Evolutionary conservation across 2,113 vertebrate species (phyloP), one percentile per base, ranked within the genome.

Genomic region (Sinocyclocheilus anshuiensis): DNA sequence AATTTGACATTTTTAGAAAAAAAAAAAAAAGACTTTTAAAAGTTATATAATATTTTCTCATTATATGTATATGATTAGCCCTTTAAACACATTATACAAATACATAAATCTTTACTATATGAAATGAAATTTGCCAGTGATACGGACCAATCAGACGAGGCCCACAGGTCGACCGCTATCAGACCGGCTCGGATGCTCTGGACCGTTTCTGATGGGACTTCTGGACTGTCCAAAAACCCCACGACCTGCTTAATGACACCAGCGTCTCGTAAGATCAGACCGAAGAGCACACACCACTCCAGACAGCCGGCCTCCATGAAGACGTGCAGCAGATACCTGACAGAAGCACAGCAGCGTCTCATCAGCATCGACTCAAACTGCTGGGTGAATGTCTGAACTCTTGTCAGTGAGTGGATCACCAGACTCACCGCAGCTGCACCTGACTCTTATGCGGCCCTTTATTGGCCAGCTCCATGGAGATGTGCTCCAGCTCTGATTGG

Each of bases 261-360:
- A 53, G 96, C 92, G 69, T 99, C 98, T 88, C 97, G 95, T 77
- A 99, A 95, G 92, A 99, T 98, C 91, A 99, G 92, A 74, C 97
- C 97, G 87, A 98, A 96, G 80, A 99, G 93, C 26, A 97, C 89
- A 33, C 98, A 99, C 98, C 98, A 99, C 89, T 99, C 98, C 91
- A 99, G 93, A 92, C 98, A 99, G 86, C 97, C 97, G 1, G 98
- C 98, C 94, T 99, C 98, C 96, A 96, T 96, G 93, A 99, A 99
- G 86, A 99, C 95, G 87, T 99, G 97, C 33, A 99, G 95, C 90
- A 99, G 95, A 90, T 99, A 99, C 88, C 98, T 99, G 87, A 0
- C 61, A 22, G 7, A 26, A 12, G 33, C 79, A 11, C 4, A 1
- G 15, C 50, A 53, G 50, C 0, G 1, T 53, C 53, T 55, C 15